Percentiles rank a stretch among this genome's conserved stretches.
These are phyloP conservation scores for Monochamus saltuarius DNA, from an alignment of 1,140 invertebrate species.

Conservation along the genomic window DNA sequence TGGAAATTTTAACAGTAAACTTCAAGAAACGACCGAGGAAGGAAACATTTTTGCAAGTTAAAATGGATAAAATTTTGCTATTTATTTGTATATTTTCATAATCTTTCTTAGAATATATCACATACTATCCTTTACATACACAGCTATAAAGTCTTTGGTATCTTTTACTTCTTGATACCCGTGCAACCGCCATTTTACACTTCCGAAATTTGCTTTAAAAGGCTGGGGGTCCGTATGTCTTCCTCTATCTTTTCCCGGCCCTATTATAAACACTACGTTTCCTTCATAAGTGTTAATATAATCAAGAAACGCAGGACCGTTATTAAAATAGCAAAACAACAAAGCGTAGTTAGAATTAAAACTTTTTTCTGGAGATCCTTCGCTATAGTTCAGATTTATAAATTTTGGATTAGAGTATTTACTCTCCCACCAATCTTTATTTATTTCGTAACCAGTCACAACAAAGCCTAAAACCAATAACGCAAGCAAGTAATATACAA, in stretches of 20 bases:
- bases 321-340: conserved; percentile 78
- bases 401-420: conserved; percentile 60
- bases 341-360: conserved; percentile 57
- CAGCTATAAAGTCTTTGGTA: conserved; percentile 56
- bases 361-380: conserved; percentile 35
- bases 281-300: conserved; percentile 66
- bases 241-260: conserved; percentile 62
- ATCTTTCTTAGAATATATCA: no score
- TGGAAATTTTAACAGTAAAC: no score
- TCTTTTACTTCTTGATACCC: conserved; percentile 48
- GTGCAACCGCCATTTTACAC: conserved; percentile 45
- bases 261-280: conserved; percentile 66
- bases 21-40: no score
- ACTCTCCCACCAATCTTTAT: conserved; percentile 63
- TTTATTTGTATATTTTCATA: no score
- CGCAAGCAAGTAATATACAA: neutral
- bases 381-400: conserved; percentile 53
- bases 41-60: no score
- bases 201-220: conserved; percentile 56
- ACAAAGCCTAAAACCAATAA: conserved; percentile 47
- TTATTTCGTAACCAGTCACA: conserved; percentile 60
- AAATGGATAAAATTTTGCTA: no score
- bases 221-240: conserved; percentile 69
- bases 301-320: conserved; percentile 62
- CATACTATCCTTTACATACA: conserved; percentile 47